Base-by-base conservation (phyloP, 2,797 vertebrate genomes). In the Choloepus didactylus region DNA sequence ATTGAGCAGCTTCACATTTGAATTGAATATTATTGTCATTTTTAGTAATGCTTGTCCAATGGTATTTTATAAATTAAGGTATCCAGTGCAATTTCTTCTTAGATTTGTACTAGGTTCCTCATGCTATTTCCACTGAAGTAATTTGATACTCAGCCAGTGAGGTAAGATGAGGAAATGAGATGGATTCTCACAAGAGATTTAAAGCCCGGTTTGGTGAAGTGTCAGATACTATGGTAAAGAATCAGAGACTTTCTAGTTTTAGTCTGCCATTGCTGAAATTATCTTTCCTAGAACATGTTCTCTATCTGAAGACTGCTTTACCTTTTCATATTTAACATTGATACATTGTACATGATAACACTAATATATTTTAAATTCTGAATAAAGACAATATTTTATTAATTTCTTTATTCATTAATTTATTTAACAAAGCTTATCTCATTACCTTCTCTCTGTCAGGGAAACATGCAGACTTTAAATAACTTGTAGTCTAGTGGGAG, bases 41-140 rank as follows among this genome's bases (percentile, higher is more conserved):
- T 2, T 81, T 96, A 56, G 31, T 44, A 81, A 89, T 31, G 77
- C 9, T 51, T 64, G 11, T 75, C 19, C 64, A 94, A 76, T 19
- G 89, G 16, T 83, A 49, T 44, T 93, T 94, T 86, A 79, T n/a
- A 73, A 90, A 72, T 80, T 94, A 35, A 91, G 6, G 9, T 49
- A n/a, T 54, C 70, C 54, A 77, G 67, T 70, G 3, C 9, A 95
- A 59, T 91, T 91, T 89, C 3, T 51, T 77, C 83, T 77, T 49
- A 56, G 25, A 73, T 5, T 60, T 66, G 41, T 88, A 77, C 87
- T 1, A 46, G 9, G 6, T 41, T 80, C 73, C 59, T 38, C 6
- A 51, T 66, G 51, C 5, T 35, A 4, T 69, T 75, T 86, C 16
- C 72, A 49, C 56, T 6, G 29, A 87, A 60, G 15, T n/a, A 76